A percentile compares a stretch with the other conserved stretches of the same genome.
phyloP scores from a whole-genome alignment of 2,113 vertebrate genomes.

The Fulica atra region DNA sequence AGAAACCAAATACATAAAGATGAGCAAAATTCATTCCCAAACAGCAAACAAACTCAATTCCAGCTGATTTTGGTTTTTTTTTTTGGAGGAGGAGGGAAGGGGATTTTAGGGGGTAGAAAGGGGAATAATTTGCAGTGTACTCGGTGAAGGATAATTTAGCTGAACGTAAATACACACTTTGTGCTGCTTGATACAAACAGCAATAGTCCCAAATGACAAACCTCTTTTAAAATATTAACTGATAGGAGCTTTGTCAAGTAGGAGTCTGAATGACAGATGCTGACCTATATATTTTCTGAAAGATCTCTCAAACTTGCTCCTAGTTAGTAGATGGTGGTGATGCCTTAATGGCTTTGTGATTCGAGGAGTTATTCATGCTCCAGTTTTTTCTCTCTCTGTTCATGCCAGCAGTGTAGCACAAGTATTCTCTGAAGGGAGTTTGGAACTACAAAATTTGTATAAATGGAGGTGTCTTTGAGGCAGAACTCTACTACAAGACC shows the following conservation, averaged over 20 bases:
- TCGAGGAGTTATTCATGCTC: conserved; percentile 68
- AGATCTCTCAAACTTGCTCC: conserved; percentile 51
- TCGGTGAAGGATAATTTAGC: neutral
- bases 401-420: neutral
- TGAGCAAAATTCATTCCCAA: neutral
- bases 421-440: neutral
- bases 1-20: neutral
- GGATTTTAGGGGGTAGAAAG: neutral
- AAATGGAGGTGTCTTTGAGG: neutral
- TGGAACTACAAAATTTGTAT: neutral
- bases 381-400: conserved; percentile 51
- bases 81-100: neutral
- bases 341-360: conserved; percentile 64
- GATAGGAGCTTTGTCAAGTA: neutral
- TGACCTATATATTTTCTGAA: conserved; percentile 60
- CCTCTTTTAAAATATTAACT: neutral
- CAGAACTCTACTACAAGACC: neutral
- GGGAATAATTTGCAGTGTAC: too few species aligned
- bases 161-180: neutral
- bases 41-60: neutral
- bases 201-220: neutral
- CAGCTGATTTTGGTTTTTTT: neutral
- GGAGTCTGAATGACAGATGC: conserved; percentile 50
- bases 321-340: conserved; percentile 24
- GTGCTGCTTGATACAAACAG: neutral